Percentiles rank a stretch among this genome's conserved stretches.
phyloP scores from a whole-genome alignment of 2,113 vertebrate species.

The Aptenodytes patagonicus region DNA sequence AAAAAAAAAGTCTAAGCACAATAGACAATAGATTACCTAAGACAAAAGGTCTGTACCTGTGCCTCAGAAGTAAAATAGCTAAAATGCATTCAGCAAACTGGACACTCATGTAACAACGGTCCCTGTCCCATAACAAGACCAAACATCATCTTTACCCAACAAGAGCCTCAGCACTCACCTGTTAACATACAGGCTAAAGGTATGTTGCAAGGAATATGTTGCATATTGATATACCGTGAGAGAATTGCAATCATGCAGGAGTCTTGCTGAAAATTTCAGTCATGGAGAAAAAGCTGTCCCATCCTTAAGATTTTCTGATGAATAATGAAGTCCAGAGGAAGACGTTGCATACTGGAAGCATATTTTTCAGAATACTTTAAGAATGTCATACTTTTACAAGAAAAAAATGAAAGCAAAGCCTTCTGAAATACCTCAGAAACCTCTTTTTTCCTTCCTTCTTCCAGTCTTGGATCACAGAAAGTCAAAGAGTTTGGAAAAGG shows the following conservation, averaged over 20 bases:
- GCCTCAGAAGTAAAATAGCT: background rate
- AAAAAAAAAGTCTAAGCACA: background rate
- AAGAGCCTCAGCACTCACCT: background rate
- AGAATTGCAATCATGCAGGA: background rate
- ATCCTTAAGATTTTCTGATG: background rate
- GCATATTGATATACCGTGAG: rapidly evolving
- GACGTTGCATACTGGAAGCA: background rate
- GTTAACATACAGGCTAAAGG: background rate
- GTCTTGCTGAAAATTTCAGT: background rate
- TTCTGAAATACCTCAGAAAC: background rate
- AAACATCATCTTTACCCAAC: background rate
- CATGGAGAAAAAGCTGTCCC: background rate
- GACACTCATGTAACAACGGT: background rate
- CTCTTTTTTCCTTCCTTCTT: background rate
- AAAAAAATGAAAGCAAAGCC: background rate
- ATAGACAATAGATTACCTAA: background rate
- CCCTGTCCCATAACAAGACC: background rate
- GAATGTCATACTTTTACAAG: background rate
- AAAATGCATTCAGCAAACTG: background rate
- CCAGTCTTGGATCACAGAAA: background rate
- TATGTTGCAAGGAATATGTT: background rate
- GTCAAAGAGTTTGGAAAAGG: background rate
- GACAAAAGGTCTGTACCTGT: background rate
- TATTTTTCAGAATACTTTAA: background rate
- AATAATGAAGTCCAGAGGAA: background rate